Conservation (phyloP, 2,888 invertebrate genomes). For the Branchellion lobata region DNA sequence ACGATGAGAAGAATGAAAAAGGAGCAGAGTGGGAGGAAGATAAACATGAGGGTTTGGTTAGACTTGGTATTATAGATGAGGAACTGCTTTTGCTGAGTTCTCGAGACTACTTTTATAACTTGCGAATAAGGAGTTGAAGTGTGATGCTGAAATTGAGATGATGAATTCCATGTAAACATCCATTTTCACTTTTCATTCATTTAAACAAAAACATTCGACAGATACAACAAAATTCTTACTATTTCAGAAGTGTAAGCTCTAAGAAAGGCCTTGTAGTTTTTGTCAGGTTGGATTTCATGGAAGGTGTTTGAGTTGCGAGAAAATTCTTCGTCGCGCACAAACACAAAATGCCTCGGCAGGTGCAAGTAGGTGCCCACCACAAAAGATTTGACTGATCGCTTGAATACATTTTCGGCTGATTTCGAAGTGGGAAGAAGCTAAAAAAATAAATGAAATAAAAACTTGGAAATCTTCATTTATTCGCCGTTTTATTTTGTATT, state of each 20-base stretch:
- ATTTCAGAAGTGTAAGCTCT: constrained; percentile 88
- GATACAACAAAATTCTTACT: no score
- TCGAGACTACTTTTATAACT: not conserved
- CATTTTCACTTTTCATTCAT: no score
- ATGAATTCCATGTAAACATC: no score
- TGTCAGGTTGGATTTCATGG: not conserved
- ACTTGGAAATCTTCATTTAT: not conserved
- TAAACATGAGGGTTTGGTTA: not conserved
- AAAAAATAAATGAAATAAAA: not conserved
- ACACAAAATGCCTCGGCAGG: not conserved
- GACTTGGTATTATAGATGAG: not conserved
- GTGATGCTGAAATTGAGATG: not conserved
- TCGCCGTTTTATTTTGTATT: no score
- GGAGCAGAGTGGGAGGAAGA: not conserved
- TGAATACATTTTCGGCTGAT: not conserved
- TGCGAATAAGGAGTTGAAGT: constrained; percentile 8
- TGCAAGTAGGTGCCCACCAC: not conserved
- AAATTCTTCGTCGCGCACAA: constrained; percentile 7
- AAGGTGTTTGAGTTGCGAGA: not conserved
- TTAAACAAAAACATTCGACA: no score
- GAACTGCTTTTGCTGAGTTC: not conserved
- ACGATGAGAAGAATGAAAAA: not conserved
- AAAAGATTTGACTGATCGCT: not conserved
- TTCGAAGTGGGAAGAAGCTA: no score
- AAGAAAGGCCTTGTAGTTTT: constrained; percentile 83